Base-by-base conservation (phyloP, 2,797 vertebrate genomes). In the Xerus rutilus region DNA sequence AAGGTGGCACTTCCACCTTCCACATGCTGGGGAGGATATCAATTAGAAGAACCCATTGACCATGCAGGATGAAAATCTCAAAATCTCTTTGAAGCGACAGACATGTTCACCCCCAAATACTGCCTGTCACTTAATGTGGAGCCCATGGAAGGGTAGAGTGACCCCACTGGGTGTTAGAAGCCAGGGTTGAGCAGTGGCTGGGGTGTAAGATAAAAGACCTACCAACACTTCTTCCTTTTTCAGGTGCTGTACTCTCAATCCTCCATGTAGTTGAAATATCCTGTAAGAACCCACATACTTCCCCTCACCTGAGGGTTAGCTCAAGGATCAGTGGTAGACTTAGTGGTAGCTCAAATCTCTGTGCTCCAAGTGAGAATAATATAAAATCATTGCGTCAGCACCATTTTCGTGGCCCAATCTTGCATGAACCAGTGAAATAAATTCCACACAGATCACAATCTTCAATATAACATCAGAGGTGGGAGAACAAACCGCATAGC, bases 111-210 rank as follows among this genome's bases (percentile, higher is more conserved):
- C 17, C 17, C 45, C 10, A 70, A 20, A 17, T 9, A 62, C 21
- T 4, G 18, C 7, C 18, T 83, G 13, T 30, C 32, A 4, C 28
- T 10, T 59, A 23, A 6, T 15, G 49, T 77, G 28, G 18, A 32
- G 11, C 3, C 52, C 49, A 1, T 32, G 13, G 5, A n/a, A 3
- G 9, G 14, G 20, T 2, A n/a, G 23, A 35, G 9, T 14, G 10
- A 7, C 39, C 17, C 32, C 4, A 7, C 7, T 88, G 74, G 28
- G 10, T 65, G 12, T 13, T 25, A 82, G 39, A 20, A 67, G 21
- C 0, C 2, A 49, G 4, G n/a, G 35, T 5, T 64, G 4, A 64
- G 15, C 25, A n/a, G 8, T 3, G 3, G 9, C 43, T 78, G 47
- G n/a, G 18, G 14, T 18, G 64, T 1, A 6, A n/a, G 11, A 65